phyloP scores from a whole-genome alignment of 2,888 invertebrate genomes.

The Seladonia tumulorum region DNA sequence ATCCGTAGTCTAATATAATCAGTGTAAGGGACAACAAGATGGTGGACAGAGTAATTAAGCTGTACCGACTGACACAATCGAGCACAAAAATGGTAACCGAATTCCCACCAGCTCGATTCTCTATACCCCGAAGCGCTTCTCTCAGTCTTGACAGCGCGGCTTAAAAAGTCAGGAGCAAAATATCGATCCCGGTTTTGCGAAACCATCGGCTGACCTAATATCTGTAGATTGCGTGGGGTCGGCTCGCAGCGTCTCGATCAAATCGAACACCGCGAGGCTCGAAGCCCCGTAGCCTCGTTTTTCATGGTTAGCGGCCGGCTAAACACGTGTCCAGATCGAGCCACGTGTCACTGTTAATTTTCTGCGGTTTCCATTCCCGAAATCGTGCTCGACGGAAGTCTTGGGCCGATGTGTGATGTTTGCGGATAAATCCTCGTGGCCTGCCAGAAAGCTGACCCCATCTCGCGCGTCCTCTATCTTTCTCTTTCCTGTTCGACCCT shows the following conservation, averaged over 20 bases:
- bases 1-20: background rate
- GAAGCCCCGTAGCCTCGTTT: conserved; percentile 30
- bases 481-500: conserved; percentile 17
- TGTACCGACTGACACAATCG: background rate
- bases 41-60: background rate
- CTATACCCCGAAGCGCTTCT: background rate
- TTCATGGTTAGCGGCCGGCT: conserved; percentile 49
- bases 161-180: background rate
- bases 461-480: conserved; percentile 42
- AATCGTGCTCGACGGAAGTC: conserved; percentile 64
- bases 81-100: background rate
- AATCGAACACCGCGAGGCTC: conserved; percentile 1
- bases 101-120: background rate
- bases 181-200: background rate
- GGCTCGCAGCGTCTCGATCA: background rate
- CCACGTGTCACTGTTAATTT: conserved; percentile 65
- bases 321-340: conserved; percentile 53
- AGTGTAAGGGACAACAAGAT: background rate
- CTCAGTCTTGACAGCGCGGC: background rate
- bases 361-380: conserved; percentile 60
- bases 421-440: conserved; percentile 79
- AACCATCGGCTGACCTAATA: background rate
- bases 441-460: conserved; percentile 61
- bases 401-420: conserved; percentile 75
- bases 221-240: background rate